Base-by-base conservation (phyloP, 2,888 invertebrate species). In the Idaea biselata region DNA sequence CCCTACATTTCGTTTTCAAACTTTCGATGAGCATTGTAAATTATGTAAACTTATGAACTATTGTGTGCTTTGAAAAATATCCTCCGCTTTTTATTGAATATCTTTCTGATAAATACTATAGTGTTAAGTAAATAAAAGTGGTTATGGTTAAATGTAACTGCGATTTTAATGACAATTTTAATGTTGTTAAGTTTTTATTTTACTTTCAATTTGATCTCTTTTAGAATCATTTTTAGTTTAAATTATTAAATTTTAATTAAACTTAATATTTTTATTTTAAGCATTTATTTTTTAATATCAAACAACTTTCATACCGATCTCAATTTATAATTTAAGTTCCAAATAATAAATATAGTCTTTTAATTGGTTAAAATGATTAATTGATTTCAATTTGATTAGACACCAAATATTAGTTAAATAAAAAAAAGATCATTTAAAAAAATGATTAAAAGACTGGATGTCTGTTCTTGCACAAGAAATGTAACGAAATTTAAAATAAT, bases 371-470 rank as follows among this genome's bases (percentile, higher is more conserved):
- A 25, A 25, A 25, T 82, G 80, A 71, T 77, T 76, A 64, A 71
- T 80, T 80, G 73, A 76, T 77, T 83, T 78, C 76, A 74, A 80
- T 83, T 85, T 73, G 74, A 84, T 84, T 86, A 85, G 83, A 87
- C 80, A 77, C 91, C 91, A 91, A 92, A 91, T 89, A 92, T 91
- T 91, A 91, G 88, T 84, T 86, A 86, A 87, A 81, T 84, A 86
- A 78, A 82, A 76, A 33, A 44, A 44, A 11, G 11, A 44, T 44
- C 44, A 44, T 44, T 44, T 75, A 76, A 76, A 69, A 44, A 69
- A 68, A 71, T 69, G 64, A 60, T 69, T 61, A 72, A 68, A 69
- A 68, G 71, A 63, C 65, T 25, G 5, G 68, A 63, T 69, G 67
- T 78, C 72, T 68, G 68, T 62, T 68, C 68, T 69, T 68, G 72